Conservation (phyloP, 1,140 invertebrate genomes). For the Anastatus disparis region DNA sequence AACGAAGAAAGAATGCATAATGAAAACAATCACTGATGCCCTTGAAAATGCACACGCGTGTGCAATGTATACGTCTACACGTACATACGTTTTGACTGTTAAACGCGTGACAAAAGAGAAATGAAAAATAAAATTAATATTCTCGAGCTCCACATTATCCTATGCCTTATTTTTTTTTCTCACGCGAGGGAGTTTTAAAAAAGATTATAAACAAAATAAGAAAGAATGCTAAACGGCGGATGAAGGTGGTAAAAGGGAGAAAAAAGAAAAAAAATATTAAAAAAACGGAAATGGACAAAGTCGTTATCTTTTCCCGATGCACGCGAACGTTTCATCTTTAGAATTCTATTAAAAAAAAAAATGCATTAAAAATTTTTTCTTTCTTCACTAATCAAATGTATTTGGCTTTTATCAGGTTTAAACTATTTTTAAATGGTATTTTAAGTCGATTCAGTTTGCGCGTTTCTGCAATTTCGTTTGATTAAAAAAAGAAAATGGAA, state of each 20-base stretch:
- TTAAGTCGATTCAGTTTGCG: too few relatives aligned
- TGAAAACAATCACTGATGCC: constrained; percentile 35
- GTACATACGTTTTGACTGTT: constrained; percentile 4
- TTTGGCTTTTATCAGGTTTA: too few relatives aligned
- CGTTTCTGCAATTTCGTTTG: too few relatives aligned
- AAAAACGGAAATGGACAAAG: neutral
- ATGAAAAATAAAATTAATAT: too few relatives aligned
- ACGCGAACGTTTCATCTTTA: constrained; percentile 15
- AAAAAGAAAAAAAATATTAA: too few relatives aligned
- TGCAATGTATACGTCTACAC: neutral
- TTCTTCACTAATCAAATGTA: too few relatives aligned
- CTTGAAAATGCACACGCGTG: constrained; percentile 24
- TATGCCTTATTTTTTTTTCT: constrained; percentile 6
- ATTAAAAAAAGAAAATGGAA: too few relatives aligned
- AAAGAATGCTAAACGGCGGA: neutral
- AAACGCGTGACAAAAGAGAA: constrained; percentile 8
- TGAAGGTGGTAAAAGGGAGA: neutral
- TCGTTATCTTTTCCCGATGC: constrained; percentile 1
- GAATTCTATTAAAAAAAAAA: neutral
- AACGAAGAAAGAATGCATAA: neutral
- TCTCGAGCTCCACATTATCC: too few relatives aligned
- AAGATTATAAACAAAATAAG: constrained; percentile 16
- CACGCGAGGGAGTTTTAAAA: neutral
- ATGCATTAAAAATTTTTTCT: too few relatives aligned
- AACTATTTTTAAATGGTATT: too few relatives aligned